Base-by-base conservation (phyloP, 2,797 vertebrate species). In the Delichon dasypus region DNA sequence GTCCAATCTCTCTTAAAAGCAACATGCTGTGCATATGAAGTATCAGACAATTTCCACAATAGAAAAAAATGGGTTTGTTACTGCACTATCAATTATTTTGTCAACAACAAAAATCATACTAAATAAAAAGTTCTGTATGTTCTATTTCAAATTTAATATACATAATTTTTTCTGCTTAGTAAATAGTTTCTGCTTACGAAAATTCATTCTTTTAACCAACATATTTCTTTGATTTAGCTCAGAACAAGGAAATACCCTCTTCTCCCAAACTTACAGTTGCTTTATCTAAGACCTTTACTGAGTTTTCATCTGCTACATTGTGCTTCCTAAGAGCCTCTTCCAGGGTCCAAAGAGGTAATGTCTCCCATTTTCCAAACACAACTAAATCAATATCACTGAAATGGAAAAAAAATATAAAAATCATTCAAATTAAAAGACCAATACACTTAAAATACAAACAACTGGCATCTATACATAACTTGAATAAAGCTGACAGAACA, bases 291-390 rank as follows among this genome's bases (percentile, higher is more conserved):
- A 99, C 99, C 96, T 99, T 99, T 81, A 99, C 98, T 9, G 99
- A 99, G 95, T 99, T 99, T 97, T 99, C 98, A 81, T 99, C 99
- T 38, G 99, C 99, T 36, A 99, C 98, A 22, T 99, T 99, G 95
- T 98, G 99, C 96, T 99, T 99, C 94, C 99, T 98, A 60, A 99
- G 98, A 42, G 98, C 99, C 90, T 99, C 99, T 88, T 99, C 99
- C 94, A 99, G 95, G n/a, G 99, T 99, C 99, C 99, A 99, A 34
- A 99, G 98, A 16, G 99, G 99, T 71, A 99, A 98, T 0, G 98
- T 99, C 94, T 99, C 99, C 99, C 99, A 99, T 96, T 99, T 99
- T 71, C 99, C 99, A 95, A 99, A 99, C 64, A 99, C 99, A 45
- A 99, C 99, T 96, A 99, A 98, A 96, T 99, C 99, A 74, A 99